Base-by-base conservation (phyloP, 2,113 vertebrate species). In the Toxostoma redivivum region DNA sequence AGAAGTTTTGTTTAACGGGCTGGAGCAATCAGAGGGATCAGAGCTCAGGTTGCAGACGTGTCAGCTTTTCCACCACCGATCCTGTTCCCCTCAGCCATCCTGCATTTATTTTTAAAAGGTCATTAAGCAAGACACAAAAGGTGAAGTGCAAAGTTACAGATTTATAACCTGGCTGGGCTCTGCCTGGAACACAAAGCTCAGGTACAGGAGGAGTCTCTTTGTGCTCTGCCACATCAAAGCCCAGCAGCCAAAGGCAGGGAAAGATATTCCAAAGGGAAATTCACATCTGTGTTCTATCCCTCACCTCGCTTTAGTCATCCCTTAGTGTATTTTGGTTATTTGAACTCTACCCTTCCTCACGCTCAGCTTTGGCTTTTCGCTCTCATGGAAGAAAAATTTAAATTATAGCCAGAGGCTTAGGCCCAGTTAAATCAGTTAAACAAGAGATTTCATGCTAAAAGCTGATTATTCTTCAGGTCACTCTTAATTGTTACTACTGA, bases 61-160 rank as follows among this genome's bases (percentile, higher is more conserved):
- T 93, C 96, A 95, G 93, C 94, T 95, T 90, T 96, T 97, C 95
- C 92, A 71, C 19, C 12, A 5, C 91, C 1, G 51, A 27, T 40
- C 35, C 70, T 21, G 62, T 54, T 94, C 78, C 92, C 90, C 94
- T 86, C 81, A 60, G 91, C 73, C 57, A 56, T 8, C 57, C 92
- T 53, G 86, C 85, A 70, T 70, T 95, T 94, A 73, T 81, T 93
- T 93, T 78, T 82, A 38, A 89, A 81, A 97, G 94, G 72, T 91
- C 84, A 69, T 93, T 92, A 93, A 97, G 42, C 57, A 51, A 65
- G 82, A 88, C 18, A 96, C 88, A 95, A 89, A 96, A 94, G 91
- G 86, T 80, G 92, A 95, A 74, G 94, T 84, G 87, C 94, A 94
- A 76, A 0, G 81, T 96, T 95, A 77, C 91, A 94, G 93, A 95